Evolutionary conservation across 92 coral and sea anemone genomes (phyloP), one percentile per base, ranked within the genome.

Genomic region (Paragorgia papillata): DNA sequence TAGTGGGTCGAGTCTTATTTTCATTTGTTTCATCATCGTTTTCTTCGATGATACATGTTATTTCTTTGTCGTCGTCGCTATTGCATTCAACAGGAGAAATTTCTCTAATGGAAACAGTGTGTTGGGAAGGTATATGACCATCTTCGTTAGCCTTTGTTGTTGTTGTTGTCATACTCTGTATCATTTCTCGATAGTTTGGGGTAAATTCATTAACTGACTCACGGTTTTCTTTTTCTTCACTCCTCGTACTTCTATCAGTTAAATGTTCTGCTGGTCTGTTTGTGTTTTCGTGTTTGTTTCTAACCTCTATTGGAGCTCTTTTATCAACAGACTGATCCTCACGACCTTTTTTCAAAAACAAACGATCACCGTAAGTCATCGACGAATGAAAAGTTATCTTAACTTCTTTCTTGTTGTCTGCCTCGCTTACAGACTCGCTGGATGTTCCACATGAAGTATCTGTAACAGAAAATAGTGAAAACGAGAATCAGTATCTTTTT

Each of bases 121-220:
- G 31, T n/a, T 60, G 69, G 41, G 53, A 59, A 29, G 48, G 17
- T 18, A 20, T 0, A 33, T 22, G 58, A 20, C 28, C 19, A 37
- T 78, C 29, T 27, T 37, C 69, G 8, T 81, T 44, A 15, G 83
- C 57, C 21, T 80, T 57, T n/a, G 79, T 77, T 2, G 81, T 81
- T n/a, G 79, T 77, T 2, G 81, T 81, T 6, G 92, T 88, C 17
- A 90, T 71, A 28, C 73, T 88, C 71, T 88, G 93, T 50, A 92
- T 88, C 60, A 92, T 88, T 74, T 88, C 97, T 49, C 96, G 67
- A 86, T 92, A 92, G 82, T 92, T 90, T 33, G 86, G 73, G 33
- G 89, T 81, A 68, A 85, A 74, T 22, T 75, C 86, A 51, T 82
- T 81, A 1, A 21, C 48, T 1, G 40, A 50, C 24, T 79, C 81